Base-by-base conservation (phyloP, 2,888 invertebrate species). In the Heliconius ismenius region DNA sequence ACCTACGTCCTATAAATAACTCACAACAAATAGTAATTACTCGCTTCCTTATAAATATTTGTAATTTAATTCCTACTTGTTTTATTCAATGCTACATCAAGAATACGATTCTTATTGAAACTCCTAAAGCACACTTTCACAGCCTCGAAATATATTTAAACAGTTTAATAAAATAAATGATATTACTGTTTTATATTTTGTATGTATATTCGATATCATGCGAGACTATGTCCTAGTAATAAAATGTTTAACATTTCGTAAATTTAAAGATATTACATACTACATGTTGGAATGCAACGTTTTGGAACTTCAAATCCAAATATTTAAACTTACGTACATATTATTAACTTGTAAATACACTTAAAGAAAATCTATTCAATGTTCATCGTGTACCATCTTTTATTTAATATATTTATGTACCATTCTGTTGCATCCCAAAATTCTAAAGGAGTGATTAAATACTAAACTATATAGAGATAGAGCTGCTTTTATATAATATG, bases 1-100 rank as follows among this genome's bases (percentile, higher is more conserved):
- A n/a, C n/a, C n/a, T n/a, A n/a, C n/a, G n/a, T n/a, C n/a, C n/a
- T n/a, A n/a, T n/a, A n/a, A n/a, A n/a, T n/a, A n/a, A n/a, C n/a
- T n/a, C n/a, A n/a, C n/a, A n/a, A n/a, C 3, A 39, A 39, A 39
- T 39, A 18, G 49, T 49, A 49, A 6, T 49, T 49, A 6, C 7
- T 49, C 49, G 15, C 7, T 58, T 63, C n/a, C 21, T 64, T 64
- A 21, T 64, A 36, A n/a, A 65, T 65, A n/a, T 65, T 39, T 65
- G 3, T 36, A 65, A 65, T 10, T 65, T 39, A 39, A 7, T 65
- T 65, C 15, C 24, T 10, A 24, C 39, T 39, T 36, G n/a, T n/a
- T 64, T 7, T 64, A n/a, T 36, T 36, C 36, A 65, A 65, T 65
- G 64, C 36, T 65, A 65, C n/a, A 11, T 21, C 24, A 13, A 65